Base-by-base conservation (phyloP, 2,797 vertebrate species). In the Diplodus puntazzo region DNA sequence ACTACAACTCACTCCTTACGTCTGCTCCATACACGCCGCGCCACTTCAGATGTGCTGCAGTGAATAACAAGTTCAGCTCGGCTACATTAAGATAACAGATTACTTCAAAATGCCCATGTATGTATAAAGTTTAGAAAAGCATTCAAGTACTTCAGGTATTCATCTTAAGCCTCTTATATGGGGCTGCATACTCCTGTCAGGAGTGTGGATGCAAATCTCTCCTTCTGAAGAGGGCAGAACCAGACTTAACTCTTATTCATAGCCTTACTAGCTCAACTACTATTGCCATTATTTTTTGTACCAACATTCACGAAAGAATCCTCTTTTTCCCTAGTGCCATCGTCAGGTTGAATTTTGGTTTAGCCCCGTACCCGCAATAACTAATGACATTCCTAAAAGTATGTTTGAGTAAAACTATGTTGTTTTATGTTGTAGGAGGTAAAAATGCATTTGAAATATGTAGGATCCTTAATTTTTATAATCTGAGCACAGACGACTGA, bases 1-100 rank as follows among this genome's bases (percentile, higher is more conserved):
- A 87, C 90, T 88, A 27, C 63, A 79, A 67, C 86, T 78, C 72
- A 69, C 48, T 75, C 30, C 60, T 73, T 21, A 34, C 3, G 2
- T 67, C 62, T 30, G 3, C 39, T 48, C 25, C 30, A 21, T 23
- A 48, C 13, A 55, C 55, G 42, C 30, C 42, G 27, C 62, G 45
- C 11, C 13, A 50, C 81, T 61, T 75, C 12, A 79, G 21, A 67
- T 78, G 57, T 52, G 49, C 52, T 5, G 50, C 58, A 21, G 48
- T 58, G 57, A 57, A 58, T 34, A 68, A 74, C 53, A 68, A 75
- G 30, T 57, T 61, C 14, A 68, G 55, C 67, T 57, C 34, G 60
- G 58, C 66, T 50, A 50, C 68, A 80, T 69, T 80, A 76, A 78
- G 62, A 73, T 65, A 81, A 81, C 70, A 62, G 74, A 81, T 57